phyloP scores from a whole-genome alignment of 2,113 vertebrate species.

The Lepus americanus region DNA sequence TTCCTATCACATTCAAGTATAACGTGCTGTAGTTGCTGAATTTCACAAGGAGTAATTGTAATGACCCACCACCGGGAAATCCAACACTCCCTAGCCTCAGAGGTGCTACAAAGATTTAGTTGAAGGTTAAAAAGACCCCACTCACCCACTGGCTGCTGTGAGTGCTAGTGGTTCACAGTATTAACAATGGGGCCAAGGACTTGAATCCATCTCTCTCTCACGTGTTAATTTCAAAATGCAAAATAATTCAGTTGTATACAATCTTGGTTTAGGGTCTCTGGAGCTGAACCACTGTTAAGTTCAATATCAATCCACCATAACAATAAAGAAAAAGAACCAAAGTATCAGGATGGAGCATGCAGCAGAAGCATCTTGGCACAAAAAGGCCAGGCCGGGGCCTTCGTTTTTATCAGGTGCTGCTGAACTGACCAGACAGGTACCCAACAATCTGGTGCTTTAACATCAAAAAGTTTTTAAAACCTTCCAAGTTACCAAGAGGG shows the following conservation, averaged over 20 bases:
- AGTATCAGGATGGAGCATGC: accelerated
- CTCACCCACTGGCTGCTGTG: neutral
- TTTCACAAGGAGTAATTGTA: neutral
- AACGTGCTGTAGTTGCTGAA: neutral
- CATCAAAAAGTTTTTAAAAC: neutral
- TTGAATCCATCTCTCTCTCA: neutral
- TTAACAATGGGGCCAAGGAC: neutral
- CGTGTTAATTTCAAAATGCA: neutral
- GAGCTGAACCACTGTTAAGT: neutral
- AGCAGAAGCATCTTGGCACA: neutral
- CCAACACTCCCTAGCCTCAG: neutral
- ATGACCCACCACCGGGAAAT: neutral
- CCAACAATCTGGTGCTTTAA: neutral
- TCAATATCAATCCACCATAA: neutral
- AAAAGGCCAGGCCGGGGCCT: neutral
- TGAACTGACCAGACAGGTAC: neutral
- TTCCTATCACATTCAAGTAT: neutral
- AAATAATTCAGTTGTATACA: neutral
- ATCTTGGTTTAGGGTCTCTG: neutral
- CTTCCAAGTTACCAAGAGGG: neutral
- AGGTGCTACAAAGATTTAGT: neutral
- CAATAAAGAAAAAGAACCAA: neutral
- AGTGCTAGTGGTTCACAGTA: neutral
- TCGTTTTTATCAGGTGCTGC: neutral
- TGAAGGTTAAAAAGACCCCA: neutral